Percentiles rank a stretch among this genome's conserved stretches.
Conservation (phyloP, 2,113 vertebrate species). For the Axis porcinus region DNA sequence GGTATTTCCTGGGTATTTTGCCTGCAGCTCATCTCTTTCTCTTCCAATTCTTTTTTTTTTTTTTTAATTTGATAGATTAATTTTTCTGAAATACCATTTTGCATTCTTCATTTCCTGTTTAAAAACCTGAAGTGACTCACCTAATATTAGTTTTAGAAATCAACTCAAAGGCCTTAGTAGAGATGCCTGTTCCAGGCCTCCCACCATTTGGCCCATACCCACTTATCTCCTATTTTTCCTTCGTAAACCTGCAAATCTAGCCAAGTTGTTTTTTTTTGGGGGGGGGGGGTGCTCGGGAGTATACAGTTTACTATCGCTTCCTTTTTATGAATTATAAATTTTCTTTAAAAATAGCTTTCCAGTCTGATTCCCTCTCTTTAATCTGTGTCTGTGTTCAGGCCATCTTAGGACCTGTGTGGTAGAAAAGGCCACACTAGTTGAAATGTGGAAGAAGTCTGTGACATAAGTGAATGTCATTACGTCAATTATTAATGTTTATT, state of each 20-base stretch:
- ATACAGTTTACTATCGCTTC: not conserved
- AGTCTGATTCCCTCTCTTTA: not conserved
- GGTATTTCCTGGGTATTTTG: slow-evolving; percentile 18
- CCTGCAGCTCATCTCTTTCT: not conserved
- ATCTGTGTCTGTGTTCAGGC: not conserved
- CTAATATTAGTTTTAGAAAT: slow-evolving; percentile 12
- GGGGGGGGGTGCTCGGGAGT: not conserved
- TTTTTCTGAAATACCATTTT: slow-evolving; percentile 48
- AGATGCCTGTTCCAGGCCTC: not conserved
- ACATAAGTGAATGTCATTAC: not conserved
- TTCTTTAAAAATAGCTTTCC: not conserved
- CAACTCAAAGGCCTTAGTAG: not conserved
- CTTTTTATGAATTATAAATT: not conserved
- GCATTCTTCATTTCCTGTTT: not conserved
- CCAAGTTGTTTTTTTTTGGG: not conserved
- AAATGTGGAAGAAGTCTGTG: not conserved
- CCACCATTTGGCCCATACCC: not conserved
- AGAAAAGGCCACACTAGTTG: not conserved
- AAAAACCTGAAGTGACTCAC: slow-evolving; percentile 12
- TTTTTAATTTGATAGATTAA: slow-evolving; percentile 12
- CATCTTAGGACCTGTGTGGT: not conserved
- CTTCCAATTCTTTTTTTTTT: slow-evolving; percentile 21
- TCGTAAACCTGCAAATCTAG: not conserved
- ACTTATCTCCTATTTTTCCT: not conserved
- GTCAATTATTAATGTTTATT: slow-evolving; percentile 8